A percentile compares a stretch with the other conserved stretches of the same genome.
Conservation (phyloP, 1,140 invertebrate genomes). For the Habropoda laboriosa region DNA sequence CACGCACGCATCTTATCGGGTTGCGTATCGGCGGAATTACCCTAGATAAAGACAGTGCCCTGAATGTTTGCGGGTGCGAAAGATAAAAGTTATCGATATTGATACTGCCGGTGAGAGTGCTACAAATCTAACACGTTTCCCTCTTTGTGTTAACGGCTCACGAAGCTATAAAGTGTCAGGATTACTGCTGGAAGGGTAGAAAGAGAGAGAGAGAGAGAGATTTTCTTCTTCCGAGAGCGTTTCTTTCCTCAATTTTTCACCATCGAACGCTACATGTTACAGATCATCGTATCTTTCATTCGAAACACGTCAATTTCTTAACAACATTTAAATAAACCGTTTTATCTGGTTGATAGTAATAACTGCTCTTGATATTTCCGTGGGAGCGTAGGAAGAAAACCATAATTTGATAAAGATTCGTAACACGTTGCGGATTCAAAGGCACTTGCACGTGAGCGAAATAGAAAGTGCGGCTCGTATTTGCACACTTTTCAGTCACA, state of each 20-base stretch:
- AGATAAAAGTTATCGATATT: constrained; percentile 38
- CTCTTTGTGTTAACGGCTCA: background rate
- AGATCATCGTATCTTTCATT: background rate
- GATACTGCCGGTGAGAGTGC: background rate
- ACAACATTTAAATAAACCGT: background rate
- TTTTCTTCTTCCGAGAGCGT: background rate
- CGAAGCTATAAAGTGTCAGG: background rate
- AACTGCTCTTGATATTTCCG: background rate
- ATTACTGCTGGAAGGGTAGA: background rate
- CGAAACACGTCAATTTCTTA: too few species aligned
- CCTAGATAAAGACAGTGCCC: constrained; percentile 36
- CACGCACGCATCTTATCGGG: constrained; percentile 24
- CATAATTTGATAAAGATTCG: constrained; percentile 9
- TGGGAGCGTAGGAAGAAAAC: background rate
- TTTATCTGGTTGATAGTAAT: background rate
- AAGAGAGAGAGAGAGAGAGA: too few species aligned
- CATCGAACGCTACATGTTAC: too few species aligned
- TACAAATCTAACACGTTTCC: constrained; percentile 17
- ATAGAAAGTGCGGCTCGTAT: background rate
- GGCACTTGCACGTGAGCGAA: background rate
- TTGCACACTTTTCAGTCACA: background rate
- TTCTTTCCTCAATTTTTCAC: background rate
- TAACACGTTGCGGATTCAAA: background rate
- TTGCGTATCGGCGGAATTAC: constrained; percentile 8
- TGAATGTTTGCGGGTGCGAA: constrained; percentile 45